Evolutionary conservation across 2,888 invertebrate genomes (phyloP), one percentile per base, ranked within the genome.

Genomic region (Harpalus rufipes): DNA sequence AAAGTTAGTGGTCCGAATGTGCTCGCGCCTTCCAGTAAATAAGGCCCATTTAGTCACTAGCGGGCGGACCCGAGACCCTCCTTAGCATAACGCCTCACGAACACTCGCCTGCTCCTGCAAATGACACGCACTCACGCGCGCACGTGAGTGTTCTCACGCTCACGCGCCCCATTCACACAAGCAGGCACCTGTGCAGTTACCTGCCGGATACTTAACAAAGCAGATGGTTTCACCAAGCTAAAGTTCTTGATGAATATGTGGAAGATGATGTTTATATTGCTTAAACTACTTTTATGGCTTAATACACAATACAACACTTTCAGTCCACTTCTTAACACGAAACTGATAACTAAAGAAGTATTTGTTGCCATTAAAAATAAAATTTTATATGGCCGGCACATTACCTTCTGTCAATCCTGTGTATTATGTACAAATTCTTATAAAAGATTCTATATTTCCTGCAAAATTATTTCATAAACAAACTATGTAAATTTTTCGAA

Each of bases 1-100:
- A 84, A 84, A 84, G 84, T 84, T 84, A 84, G 84, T 78, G 84
- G 63, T 51, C 56, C 78, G 68, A 84, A 84, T 84, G 84, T 78
- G 76, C 63, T 44, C 63, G 78, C 84, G 84, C 84, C 74, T 84
- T 84, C 59, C 84, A 84, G 61, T 84, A 84, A 84, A 84, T 84
- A 84, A 84, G 76, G 41, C 61, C 84, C 84, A 84, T 84, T 84
- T 84, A 78, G 78, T 41, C 61, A 39, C 61, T 21, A 16, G 72
- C 44, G 74, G 56, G 32, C 58, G 14, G 21, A 41, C 32, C 41
- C 39, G 39, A 68, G 14, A 32, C 78, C 84, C 84, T 84, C 56
- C 83, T 84, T 84, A 84, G 84, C 84, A 84, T 84, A 84, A 84
- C 68, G 84, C 51, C 61, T 58, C 74, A 76, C 78, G 78, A 59